A percentile compares a stretch with the other conserved stretches of the same genome.
Evolutionary conservation across 2,888 invertebrate genomes (phyloP).

Genomic region (Pseudococcus viburni): DNA sequence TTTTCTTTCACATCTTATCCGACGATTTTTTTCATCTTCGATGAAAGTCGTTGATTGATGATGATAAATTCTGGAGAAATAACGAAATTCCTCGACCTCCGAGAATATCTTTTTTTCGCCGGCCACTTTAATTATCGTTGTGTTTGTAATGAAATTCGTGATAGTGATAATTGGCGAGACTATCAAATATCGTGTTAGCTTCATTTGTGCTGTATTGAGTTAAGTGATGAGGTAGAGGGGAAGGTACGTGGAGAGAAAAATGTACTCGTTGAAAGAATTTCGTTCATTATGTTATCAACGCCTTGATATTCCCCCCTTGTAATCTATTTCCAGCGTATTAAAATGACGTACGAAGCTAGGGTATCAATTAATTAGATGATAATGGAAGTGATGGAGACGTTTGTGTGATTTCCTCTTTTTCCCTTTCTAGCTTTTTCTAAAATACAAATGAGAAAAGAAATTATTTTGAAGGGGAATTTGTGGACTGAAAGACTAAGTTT

Average conservation of each 20-base stretch:
- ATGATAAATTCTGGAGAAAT: slow-evolving; percentile 8
- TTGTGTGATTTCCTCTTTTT: background rate
- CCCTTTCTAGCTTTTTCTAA: background rate
- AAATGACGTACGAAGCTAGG: background rate
- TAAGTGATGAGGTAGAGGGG: background rate
- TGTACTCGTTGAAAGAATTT: background rate
- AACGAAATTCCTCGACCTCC: background rate
- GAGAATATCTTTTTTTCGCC: background rate
- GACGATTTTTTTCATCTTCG: background rate
- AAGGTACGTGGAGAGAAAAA: background rate
- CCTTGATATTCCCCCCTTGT: background rate
- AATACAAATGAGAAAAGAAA: no score
- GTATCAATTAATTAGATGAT: background rate
- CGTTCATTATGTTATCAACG: background rate
- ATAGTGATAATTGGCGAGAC: slow-evolving; percentile 9
- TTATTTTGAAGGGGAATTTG: no score
- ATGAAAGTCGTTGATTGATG: background rate
- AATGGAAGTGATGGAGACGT: background rate
- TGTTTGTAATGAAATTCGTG: slow-evolving; percentile 1
- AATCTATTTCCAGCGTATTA: background rate
- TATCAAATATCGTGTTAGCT: background rate
- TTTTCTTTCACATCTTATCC: background rate
- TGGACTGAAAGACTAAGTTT: no score
- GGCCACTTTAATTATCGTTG: background rate
- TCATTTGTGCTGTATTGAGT: background rate